phyloP scores from a whole-genome alignment of 2,888 invertebrate genomes.

The Penaeus monodon region DNA sequence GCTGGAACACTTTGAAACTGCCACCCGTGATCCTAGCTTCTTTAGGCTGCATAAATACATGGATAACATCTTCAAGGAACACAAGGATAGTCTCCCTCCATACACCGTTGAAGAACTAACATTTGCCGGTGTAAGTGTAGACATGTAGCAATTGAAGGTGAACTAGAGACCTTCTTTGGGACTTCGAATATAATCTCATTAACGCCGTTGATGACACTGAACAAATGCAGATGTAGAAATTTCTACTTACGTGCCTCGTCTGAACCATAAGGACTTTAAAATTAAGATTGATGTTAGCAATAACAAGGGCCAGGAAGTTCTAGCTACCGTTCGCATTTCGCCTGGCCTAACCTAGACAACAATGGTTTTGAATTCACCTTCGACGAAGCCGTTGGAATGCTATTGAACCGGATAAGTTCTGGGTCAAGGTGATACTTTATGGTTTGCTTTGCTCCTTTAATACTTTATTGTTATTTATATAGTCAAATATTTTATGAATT shows the following conservation, averaged over 20 bases:
- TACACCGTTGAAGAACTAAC: constrained; percentile 73
- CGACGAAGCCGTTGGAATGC: constrained; percentile 64
- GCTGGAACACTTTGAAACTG: constrained; percentile 75
- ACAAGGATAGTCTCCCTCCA: constrained; percentile 75
- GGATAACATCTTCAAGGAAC: constrained; percentile 77
- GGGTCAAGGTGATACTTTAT: constrained; percentile 64
- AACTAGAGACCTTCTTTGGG: constrained; percentile 66
- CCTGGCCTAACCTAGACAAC: constrained; percentile 66
- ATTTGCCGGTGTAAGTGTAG: constrained; percentile 32
- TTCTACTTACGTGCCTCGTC: constrained; percentile 65
- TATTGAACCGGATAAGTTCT: constrained; percentile 65
- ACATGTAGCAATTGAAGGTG: constrained; percentile 73
- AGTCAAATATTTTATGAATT: too few relatives aligned
- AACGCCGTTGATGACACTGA: constrained; percentile 68
- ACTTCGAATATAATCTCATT: constrained; percentile 67
- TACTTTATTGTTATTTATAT: too few relatives aligned
- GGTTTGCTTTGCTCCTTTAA: too few relatives aligned
- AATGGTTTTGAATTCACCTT: constrained; percentile 66
- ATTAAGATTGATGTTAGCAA: constrained; percentile 65
- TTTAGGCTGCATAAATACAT: constrained; percentile 78
- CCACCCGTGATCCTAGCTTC: constrained; percentile 81
- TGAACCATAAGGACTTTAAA: constrained; percentile 67
- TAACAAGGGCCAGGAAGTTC: constrained; percentile 58
- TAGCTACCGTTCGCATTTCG: constrained; percentile 66
- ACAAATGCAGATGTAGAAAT: constrained; percentile 47